phyloP scores from a whole-genome alignment of 2,113 vertebrate species.

The Indri indri region DNA sequence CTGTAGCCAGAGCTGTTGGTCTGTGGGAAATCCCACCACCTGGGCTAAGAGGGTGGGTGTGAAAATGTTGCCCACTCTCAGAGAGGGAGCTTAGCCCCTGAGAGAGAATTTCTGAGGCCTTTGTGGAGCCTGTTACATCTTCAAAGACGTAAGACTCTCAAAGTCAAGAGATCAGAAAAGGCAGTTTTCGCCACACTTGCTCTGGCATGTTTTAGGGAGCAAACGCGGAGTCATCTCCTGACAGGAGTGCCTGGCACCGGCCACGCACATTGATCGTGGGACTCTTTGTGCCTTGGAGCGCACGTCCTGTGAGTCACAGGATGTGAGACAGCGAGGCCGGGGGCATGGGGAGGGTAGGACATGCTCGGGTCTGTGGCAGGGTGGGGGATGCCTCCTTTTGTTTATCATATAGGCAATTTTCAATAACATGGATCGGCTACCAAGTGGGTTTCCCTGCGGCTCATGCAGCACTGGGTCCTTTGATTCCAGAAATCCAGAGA shows the following conservation, averaged over 20 bases:
- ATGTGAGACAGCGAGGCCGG: not conserved
- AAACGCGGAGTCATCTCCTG: not conserved
- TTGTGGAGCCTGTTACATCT: not conserved
- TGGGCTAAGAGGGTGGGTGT: not conserved
- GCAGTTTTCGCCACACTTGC: accelerated
- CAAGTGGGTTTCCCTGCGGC: not conserved
- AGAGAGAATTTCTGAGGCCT: not conserved
- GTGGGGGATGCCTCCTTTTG: not conserved
- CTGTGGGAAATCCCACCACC: accelerated
- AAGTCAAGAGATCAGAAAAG: not conserved
- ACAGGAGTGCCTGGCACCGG: not conserved
- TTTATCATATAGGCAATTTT: not conserved
- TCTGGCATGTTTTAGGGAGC: not conserved
- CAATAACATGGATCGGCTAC: accelerated
- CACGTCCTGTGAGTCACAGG: not conserved
- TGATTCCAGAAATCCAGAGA: not conserved
- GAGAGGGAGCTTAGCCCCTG: not conserved
- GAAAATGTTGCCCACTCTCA: not conserved
- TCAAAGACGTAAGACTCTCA: accelerated
- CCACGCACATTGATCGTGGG: accelerated
- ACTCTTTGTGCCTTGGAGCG: not conserved
- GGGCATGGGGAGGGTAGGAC: not conserved
- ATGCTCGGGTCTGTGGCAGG: no score
- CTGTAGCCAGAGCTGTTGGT: not conserved
- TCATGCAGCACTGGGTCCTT: not conserved